Evolutionary conservation across 2,888 invertebrate genomes (phyloP).

Genomic region (Ormia ochracea): DNA sequence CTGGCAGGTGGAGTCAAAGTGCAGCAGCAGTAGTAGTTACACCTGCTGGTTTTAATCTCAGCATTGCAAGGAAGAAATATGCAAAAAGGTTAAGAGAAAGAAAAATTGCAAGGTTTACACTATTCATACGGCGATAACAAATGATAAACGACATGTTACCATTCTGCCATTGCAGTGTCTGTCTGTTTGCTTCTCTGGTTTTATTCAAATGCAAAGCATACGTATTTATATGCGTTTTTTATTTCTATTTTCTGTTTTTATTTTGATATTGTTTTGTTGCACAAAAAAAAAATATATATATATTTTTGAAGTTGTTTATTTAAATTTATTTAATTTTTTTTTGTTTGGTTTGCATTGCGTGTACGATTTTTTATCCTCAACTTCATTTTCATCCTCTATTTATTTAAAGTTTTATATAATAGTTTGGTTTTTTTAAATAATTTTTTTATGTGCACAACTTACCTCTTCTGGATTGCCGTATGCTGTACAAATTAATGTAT

Average conservation of each 20-base stretch:
- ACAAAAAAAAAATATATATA: neutral
- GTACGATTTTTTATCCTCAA: neutral
- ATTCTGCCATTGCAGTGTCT: neutral
- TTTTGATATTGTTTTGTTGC: neutral
- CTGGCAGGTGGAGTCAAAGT: neutral
- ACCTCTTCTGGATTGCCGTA: constrained; percentile 84
- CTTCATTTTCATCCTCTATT: neutral
- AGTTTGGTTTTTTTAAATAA: neutral
- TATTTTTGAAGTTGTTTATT: neutral
- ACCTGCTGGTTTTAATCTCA: constrained; percentile 14
- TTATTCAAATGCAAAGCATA: constrained; percentile 16
- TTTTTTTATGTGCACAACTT: constrained; percentile 58
- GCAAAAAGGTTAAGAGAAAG: constrained; percentile 18
- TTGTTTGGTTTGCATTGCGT: neutral
- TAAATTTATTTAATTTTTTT: neutral
- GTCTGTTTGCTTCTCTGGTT: neutral
- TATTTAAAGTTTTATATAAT: neutral
- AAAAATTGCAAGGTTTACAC: constrained; percentile 20
- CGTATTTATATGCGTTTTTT: constrained; percentile 4
- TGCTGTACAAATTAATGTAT: constrained; percentile 88
- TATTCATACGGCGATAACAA: constrained; percentile 48
- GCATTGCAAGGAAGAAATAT: neutral
- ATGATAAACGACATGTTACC: constrained; percentile 49
- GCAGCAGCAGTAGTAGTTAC: neutral
- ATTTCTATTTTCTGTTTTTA: neutral